phyloP scores from a whole-genome alignment of 2,797 vertebrate genomes.

The Onychomys torridus region DNA sequence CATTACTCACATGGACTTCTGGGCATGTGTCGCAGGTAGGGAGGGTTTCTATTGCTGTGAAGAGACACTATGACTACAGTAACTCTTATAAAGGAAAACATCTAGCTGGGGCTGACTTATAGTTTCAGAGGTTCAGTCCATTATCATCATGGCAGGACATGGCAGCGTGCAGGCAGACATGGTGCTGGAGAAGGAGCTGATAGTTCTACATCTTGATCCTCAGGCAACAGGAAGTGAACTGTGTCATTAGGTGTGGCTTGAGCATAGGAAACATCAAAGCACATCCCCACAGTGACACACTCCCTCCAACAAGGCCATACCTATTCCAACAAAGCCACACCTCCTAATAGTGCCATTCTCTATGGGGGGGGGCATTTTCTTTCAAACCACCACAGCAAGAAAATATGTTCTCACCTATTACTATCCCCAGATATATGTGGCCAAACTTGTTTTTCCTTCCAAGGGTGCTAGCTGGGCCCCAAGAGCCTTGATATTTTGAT shows the following conservation, averaged over 20 bases:
- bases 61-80: background rate
- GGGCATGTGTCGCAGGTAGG: background rate
- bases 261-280: background rate
- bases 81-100: background rate
- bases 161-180: rapidly evolving
- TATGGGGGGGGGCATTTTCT: background rate
- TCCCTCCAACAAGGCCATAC: background rate
- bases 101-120: background rate
- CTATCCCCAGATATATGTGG: background rate
- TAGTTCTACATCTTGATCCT: background rate
- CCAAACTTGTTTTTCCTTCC: background rate
- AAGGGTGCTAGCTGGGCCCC: background rate
- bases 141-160: background rate
- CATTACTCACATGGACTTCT: background rate
- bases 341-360: background rate
- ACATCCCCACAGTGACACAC: background rate
- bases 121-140: background rate
- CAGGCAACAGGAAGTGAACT: background rate
- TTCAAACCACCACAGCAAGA: background rate
- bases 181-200: background rate
- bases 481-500: background rate
- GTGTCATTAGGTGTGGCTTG: background rate
- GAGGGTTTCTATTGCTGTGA: background rate
- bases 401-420: background rate
- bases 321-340: background rate